Conservation (phyloP, 2,797 vertebrate genomes). For the Onychomys torridus region DNA sequence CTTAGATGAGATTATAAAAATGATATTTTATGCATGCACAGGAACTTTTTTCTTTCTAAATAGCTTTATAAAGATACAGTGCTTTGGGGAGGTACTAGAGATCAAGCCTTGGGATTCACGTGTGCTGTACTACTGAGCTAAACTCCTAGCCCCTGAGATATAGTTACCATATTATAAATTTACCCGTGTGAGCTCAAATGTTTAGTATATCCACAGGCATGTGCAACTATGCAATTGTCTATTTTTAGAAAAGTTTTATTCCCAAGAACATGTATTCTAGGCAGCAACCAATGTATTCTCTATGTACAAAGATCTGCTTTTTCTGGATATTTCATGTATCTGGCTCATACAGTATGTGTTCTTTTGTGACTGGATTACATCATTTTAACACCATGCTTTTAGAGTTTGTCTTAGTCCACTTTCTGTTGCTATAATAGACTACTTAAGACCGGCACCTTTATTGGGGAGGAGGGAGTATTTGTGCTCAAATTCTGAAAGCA, state of each 20-base stretch:
- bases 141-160: background rate
- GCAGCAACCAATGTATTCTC: background rate
- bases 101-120: background rate
- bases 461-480: background rate
- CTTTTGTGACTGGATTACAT: background rate
- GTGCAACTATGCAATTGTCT: background rate
- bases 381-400: background rate
- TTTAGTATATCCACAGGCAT: background rate
- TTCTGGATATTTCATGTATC: background rate
- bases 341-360: background rate
- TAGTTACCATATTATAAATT: background rate
- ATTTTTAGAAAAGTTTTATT: conserved; percentile 49
- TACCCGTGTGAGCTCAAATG: background rate
- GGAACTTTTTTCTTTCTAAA: conserved; percentile 17
- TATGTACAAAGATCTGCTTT: conserved; percentile 3
- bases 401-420: background rate
- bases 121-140: background rate
- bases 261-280: background rate
- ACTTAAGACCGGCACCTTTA: background rate
- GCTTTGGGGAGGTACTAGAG: background rate
- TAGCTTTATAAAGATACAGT: background rate
- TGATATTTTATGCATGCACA: background rate
- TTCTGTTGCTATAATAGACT: background rate
- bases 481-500: background rate
- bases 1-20: conserved; percentile 8